Evolutionary conservation across 2,113 vertebrate genomes (phyloP).

Genomic region (Saccopteryx bilineata): DNA sequence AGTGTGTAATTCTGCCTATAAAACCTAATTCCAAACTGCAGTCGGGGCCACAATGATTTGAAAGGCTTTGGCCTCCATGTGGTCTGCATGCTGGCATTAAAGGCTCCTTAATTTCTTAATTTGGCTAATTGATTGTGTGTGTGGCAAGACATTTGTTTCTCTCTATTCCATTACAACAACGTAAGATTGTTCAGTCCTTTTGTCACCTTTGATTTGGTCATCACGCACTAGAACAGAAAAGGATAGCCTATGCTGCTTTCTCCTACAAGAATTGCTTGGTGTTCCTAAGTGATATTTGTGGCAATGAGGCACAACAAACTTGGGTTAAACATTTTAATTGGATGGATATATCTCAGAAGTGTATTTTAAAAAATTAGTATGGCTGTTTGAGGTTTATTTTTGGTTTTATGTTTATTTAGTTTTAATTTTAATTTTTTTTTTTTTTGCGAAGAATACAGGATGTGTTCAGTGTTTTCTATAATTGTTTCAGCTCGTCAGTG

Average conservation of each 20-base stretch:
- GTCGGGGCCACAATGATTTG: too few relatives aligned
- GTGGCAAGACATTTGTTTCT: too few relatives aligned
- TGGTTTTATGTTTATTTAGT: background rate
- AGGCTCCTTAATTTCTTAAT: too few relatives aligned
- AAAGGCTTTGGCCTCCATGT: too few relatives aligned
- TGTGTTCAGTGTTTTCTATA: background rate
- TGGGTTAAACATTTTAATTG: background rate
- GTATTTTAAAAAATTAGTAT: background rate
- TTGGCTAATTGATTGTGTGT: too few relatives aligned
- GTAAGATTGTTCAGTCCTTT: background rate
- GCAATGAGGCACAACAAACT: background rate
- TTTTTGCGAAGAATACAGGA: background rate
- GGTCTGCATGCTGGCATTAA: too few relatives aligned
- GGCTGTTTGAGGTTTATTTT: background rate
- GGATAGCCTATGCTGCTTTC: rapidly evolving
- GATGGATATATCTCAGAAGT: background rate
- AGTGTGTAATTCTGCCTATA: too few relatives aligned
- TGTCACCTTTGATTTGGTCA: background rate
- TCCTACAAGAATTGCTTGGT: background rate
- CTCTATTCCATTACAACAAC: too few relatives aligned
- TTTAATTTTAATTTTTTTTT: background rate
- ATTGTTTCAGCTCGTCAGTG: background rate
- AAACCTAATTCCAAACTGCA: too few relatives aligned
- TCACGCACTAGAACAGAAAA: background rate
- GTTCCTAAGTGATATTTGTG: background rate